Evolutionary conservation across 2,113 vertebrate genomes (phyloP).

Genomic region (Amazona guildingii): DNA sequence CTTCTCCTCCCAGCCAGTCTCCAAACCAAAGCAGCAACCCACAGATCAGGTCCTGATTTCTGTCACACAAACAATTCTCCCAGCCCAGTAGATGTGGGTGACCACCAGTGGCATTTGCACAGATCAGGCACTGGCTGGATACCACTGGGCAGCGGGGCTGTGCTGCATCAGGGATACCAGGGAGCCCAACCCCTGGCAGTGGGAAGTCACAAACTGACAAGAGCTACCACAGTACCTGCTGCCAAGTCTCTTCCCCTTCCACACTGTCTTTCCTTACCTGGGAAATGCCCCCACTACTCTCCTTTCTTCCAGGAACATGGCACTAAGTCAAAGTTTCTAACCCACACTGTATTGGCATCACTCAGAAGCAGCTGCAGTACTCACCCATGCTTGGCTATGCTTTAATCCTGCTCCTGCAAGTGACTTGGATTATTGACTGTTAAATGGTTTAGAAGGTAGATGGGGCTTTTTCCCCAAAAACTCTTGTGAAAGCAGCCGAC

Average conservation of each 20-base stretch:
- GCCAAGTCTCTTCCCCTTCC: neutral
- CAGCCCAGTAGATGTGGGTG: neutral
- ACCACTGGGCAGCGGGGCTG: neutral
- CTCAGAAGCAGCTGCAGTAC: neutral
- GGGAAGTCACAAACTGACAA: neutral
- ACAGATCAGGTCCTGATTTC: slow-evolving; percentile 32
- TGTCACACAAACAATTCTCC: neutral
- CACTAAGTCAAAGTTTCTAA: neutral
- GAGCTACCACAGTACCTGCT: neutral
- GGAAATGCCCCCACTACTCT: neutral
- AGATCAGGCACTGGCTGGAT: neutral
- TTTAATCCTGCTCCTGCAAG: neutral
- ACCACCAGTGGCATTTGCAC: neutral
- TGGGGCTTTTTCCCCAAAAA: fast-evolving
- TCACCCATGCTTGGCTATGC: neutral
- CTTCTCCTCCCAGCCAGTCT: slow-evolving; percentile 30
- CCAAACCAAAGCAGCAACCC: slow-evolving; percentile 31
- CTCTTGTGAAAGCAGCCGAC: neutral
- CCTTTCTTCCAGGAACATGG: neutral
- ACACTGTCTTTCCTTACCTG: neutral
- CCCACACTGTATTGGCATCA: neutral
- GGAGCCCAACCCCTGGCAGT: neutral
- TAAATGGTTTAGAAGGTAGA: neutral
- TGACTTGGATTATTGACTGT: neutral
- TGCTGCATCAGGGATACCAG: neutral